Percentiles rank a stretch among this genome's conserved stretches.
phyloP scores from a whole-genome alignment of 2,888 invertebrate species.

The Baronia brevicornis region DNA sequence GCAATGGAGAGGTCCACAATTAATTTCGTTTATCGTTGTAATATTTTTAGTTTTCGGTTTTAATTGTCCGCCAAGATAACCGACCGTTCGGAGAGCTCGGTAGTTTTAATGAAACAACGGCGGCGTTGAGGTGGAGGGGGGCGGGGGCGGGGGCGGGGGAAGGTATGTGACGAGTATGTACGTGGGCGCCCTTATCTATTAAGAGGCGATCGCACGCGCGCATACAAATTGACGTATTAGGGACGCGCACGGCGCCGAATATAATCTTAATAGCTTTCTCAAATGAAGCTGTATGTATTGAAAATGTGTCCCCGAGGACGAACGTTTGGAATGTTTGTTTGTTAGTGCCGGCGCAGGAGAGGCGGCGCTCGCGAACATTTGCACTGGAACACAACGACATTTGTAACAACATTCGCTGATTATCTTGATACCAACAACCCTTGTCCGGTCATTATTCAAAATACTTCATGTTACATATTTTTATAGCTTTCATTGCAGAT shows the following conservation, averaged over 20 bases:
- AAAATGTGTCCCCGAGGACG: slow-evolving; percentile 32
- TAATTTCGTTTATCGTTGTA: neutral
- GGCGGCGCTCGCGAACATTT: too few relatives aligned
- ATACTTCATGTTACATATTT: too few relatives aligned
- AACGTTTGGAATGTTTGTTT: slow-evolving; percentile 21
- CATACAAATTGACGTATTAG: slow-evolving; percentile 63
- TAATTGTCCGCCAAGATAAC: slow-evolving; percentile 14
- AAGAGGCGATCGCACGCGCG: slow-evolving; percentile 48
- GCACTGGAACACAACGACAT: too few relatives aligned
- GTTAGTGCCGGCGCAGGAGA: too few relatives aligned
- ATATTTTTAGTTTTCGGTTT: slow-evolving; percentile 1
- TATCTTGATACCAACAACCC: too few relatives aligned
- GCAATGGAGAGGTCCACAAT: neutral
- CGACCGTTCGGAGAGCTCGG: too few relatives aligned
- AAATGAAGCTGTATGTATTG: slow-evolving; percentile 57
- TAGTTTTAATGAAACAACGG: slow-evolving; percentile 9
- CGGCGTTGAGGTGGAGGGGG: slow-evolving; percentile 18
- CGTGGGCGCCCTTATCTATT: slow-evolving; percentile 45
- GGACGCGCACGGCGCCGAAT: slow-evolving; percentile 40
- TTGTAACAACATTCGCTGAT: too few relatives aligned
- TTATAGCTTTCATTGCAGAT: too few relatives aligned
- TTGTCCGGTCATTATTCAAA: too few relatives aligned
- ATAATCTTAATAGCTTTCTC: slow-evolving; percentile 49
- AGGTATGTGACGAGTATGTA: too few relatives aligned
- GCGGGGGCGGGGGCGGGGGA: too few relatives aligned